phyloP scores from a whole-genome alignment of 1,140 invertebrate genomes.

The Neodiprion pinetum region DNA sequence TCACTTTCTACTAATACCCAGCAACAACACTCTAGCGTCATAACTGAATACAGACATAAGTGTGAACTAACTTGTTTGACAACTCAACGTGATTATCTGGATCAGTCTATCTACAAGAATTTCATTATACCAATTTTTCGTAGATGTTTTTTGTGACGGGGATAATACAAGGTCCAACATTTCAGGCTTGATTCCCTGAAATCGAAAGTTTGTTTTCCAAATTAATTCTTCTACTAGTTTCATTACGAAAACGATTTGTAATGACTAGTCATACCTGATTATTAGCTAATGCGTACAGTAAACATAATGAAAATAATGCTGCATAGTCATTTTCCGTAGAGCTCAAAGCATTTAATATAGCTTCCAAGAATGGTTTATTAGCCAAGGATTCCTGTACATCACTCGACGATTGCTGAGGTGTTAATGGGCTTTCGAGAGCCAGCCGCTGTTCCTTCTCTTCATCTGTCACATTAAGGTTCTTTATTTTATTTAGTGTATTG shows the following conservation, averaged over 20 bases:
- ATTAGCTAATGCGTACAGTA: constrained; percentile 92
- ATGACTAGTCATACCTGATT: constrained; percentile 79
- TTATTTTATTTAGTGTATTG: constrained; percentile 44
- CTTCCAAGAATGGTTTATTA: constrained; percentile 87
- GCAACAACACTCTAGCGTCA: constrained; percentile 10
- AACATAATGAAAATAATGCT: constrained; percentile 88
- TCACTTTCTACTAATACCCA: constrained; percentile 11
- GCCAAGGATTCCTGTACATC: constrained; percentile 58
- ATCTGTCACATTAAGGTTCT: constrained; percentile 83
- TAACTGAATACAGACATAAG: not conserved
- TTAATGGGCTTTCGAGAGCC: constrained; percentile 59
- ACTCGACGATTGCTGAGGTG: constrained; percentile 29
- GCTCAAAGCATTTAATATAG: constrained; percentile 83
- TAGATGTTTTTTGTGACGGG: constrained; percentile 48
- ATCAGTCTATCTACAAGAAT: constrained; percentile 81
- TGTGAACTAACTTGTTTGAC: constrained; percentile 74
- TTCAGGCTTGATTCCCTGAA: constrained; percentile 76
- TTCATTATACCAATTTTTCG: constrained; percentile 72
- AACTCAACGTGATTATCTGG: constrained; percentile 80
- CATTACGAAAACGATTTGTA: not conserved
- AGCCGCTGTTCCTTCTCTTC: constrained; percentile 86
- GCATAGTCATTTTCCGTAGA: constrained; percentile 94
- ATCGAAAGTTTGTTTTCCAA: constrained; percentile 26
- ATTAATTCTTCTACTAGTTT: constrained; percentile 17
- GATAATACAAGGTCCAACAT: constrained; percentile 74